Percentiles rank a stretch among this genome's conserved stretches.
phyloP scores from a whole-genome alignment of 2,113 vertebrate species.

The Coregonus clupeaformis region DNA sequence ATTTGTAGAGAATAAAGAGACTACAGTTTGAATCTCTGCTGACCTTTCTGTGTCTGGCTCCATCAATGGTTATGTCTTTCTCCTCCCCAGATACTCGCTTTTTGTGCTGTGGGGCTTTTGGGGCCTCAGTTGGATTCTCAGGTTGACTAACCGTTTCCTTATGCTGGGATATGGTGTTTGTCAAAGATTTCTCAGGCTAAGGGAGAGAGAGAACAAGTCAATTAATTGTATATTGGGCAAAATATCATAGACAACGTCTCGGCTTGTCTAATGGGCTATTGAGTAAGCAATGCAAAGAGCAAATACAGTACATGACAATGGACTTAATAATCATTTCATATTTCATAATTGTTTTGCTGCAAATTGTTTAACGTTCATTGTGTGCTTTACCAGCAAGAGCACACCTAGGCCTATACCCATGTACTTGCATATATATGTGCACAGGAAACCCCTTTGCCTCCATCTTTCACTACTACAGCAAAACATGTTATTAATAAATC shows the following conservation, averaged over 20 bases:
- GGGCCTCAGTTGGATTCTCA: constrained; percentile 37
- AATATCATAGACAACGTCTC: neutral
- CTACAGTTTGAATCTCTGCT: constrained; percentile 9
- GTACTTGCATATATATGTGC: too few species aligned
- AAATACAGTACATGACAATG: too few species aligned
- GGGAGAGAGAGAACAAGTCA: neutral
- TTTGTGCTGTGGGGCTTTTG: constrained; percentile 35
- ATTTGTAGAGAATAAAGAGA: neutral
- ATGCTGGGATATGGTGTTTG: constrained; percentile 34
- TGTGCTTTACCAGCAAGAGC: too few species aligned
- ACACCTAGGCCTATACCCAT: too few species aligned
- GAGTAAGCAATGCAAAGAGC: too few species aligned
- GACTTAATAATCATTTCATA: too few species aligned
- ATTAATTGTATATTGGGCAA: neutral
- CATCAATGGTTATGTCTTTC: constrained; percentile 30
- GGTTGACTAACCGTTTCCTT: constrained; percentile 12
- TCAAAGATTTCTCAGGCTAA: constrained; percentile 58
- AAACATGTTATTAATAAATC: too few species aligned
- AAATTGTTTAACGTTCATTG: neutral
- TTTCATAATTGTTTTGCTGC: neutral
- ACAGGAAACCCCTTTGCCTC: too few species aligned
- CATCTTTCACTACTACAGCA: too few species aligned
- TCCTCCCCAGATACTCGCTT: constrained; percentile 25
- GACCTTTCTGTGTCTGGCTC: constrained; percentile 52
- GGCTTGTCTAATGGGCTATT: too few species aligned